Evolutionary conservation across 2,113 vertebrate species (phyloP).

Genomic region (Rana temporaria): DNA sequence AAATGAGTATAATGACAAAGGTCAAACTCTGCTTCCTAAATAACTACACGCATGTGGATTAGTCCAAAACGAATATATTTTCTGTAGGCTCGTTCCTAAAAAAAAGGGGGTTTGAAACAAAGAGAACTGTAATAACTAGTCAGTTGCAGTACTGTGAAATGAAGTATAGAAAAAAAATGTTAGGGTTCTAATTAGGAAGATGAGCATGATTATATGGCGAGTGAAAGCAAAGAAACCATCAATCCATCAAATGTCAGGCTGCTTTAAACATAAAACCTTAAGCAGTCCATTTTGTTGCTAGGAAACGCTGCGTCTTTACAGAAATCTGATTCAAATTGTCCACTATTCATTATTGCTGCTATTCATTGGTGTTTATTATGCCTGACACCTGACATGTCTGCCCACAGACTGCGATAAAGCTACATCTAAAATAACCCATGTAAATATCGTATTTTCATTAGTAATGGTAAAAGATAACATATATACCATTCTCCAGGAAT

Average conservation of each 20-base stretch:
- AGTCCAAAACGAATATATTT: too few species aligned
- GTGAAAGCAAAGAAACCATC: constrained; percentile 13
- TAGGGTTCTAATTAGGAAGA: constrained; percentile 23
- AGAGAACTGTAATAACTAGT: too few species aligned
- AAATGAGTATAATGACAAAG: too few species aligned
- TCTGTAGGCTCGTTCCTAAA: too few species aligned
- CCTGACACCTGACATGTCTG: background rate
- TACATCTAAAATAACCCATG: too few species aligned
- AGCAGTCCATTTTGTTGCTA: constrained; percentile 32
- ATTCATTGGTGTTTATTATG: constrained; percentile 3
- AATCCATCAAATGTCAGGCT: constrained; percentile 23
- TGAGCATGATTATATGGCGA: constrained; percentile 20
- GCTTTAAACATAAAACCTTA: constrained; percentile 9
- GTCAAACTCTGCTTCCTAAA: too few species aligned
- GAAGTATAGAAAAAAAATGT: background rate
- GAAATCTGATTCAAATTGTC: constrained; percentile 1
- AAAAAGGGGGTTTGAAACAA: too few species aligned
- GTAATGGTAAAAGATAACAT: background rate
- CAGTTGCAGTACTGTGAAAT: too few species aligned
- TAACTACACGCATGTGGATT: too few species aligned
- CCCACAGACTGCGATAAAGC: too few species aligned
- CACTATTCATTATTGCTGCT: constrained; percentile 4
- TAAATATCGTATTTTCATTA: background rate
- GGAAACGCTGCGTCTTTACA: constrained; percentile 8
- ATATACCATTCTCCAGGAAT: background rate